These are phyloP conservation scores for Conus betulinus DNA, from an alignment of 1,140 invertebrate species.

Conservation along the genomic window DNA sequence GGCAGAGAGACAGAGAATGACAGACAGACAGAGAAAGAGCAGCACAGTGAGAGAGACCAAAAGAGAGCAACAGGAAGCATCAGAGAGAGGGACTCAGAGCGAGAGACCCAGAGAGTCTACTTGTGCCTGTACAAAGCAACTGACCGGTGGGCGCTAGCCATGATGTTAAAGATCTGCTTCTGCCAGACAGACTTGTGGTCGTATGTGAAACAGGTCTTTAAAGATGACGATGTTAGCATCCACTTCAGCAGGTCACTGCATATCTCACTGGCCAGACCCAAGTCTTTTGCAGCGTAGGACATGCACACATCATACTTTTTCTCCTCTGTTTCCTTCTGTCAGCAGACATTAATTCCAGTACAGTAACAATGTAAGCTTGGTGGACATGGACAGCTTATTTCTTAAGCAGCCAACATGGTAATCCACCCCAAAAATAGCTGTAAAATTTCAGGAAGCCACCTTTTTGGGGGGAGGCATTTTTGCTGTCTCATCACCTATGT, in stretches of 20 bases:
- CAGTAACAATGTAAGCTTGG: not conserved
- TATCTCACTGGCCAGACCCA: slow-evolving; percentile 44
- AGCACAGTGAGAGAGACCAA: not conserved
- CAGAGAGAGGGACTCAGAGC: too few relatives aligned
- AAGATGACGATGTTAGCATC: slow-evolving; percentile 53
- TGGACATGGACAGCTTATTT: not conserved
- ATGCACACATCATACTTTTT: slow-evolving; percentile 54
- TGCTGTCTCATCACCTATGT: too few relatives aligned
- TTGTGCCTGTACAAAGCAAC: not conserved
- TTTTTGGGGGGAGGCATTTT: too few relatives aligned
- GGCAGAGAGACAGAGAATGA: too few relatives aligned
- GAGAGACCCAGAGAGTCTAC: too few relatives aligned
- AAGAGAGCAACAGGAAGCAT: not conserved
- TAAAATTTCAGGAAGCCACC: too few relatives aligned
- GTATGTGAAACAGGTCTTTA: slow-evolving; percentile 43
- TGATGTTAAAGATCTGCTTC: slow-evolving; percentile 59
- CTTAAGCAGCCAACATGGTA: not conserved
- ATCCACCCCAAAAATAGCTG: too few relatives aligned
- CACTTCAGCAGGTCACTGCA: slow-evolving; percentile 41
- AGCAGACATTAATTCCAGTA: not conserved
- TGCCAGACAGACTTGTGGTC: slow-evolving; percentile 58
- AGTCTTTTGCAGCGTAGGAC: slow-evolving; percentile 48
- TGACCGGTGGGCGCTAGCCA: slow-evolving; percentile 62
- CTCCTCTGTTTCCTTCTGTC: not conserved
- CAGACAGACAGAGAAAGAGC: too few relatives aligned